A percentile compares a stretch with the other conserved stretches of the same genome.
Evolutionary conservation across 2,113 vertebrate species (phyloP).

Genomic region (Choloepus hoffmanni): DNA sequence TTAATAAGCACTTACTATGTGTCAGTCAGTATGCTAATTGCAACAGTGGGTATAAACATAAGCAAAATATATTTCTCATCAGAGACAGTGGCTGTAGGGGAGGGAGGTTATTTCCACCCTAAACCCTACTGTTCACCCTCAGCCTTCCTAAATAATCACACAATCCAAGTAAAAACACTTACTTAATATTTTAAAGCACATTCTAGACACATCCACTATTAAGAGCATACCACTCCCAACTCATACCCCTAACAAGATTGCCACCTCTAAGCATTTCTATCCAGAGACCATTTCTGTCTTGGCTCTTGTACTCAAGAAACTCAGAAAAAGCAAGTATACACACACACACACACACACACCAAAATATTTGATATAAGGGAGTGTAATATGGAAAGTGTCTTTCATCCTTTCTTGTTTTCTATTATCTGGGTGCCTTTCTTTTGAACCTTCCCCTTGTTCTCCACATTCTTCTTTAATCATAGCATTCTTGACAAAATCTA

Average conservation of each 20-base stretch:
- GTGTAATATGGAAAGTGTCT: background rate
- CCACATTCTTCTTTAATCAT: background rate
- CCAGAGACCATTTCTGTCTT: background rate
- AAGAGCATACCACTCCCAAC: background rate
- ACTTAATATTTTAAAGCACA: background rate
- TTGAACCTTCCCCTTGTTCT: background rate
- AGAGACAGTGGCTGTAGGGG: background rate
- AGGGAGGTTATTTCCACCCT: background rate
- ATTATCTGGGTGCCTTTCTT: background rate
- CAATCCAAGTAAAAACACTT: background rate
- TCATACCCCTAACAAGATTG: background rate
- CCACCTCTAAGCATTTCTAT: background rate
- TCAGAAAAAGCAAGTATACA: background rate
- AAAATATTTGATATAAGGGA: background rate
- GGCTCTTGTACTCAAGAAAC: background rate
- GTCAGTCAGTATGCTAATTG: background rate
- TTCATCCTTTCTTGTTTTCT: slow-evolving; percentile 16
- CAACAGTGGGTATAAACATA: background rate
- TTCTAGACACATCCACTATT: background rate
- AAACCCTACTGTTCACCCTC: background rate
- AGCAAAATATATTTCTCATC: background rate
- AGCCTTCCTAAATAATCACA: background rate
- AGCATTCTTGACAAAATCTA: background rate
- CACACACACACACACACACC: background rate
- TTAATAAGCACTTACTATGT: background rate